Evolutionary conservation across 2,888 invertebrate species (phyloP).

Genomic region (Camptogramma bilineatum): DNA sequence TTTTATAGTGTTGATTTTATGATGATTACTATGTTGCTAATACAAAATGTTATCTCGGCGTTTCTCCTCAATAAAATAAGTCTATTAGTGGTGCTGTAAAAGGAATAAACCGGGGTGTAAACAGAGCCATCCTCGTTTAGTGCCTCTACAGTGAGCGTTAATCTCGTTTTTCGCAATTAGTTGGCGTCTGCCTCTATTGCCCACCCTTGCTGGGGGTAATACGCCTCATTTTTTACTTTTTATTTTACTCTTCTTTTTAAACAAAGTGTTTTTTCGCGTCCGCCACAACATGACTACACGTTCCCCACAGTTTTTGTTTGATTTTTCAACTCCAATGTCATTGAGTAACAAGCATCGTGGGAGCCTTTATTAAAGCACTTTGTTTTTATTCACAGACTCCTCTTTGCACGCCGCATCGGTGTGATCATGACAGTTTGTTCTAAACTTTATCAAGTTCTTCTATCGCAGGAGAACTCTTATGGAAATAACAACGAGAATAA

Average conservation of each 20-base stretch:
- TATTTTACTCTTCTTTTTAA: conserved; percentile 63
- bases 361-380: conserved; percentile 36
- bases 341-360: conserved; percentile 48
- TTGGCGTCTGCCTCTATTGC: conserved; percentile 71
- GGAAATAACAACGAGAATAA: conserved; percentile 54
- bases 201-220: conserved; percentile 66
- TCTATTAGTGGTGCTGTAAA: conserved; percentile 76
- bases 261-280: conserved; percentile 60
- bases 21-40: conserved; percentile 71
- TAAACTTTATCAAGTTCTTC: conserved; percentile 24
- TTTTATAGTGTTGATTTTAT: conserved; percentile 64
- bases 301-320: conserved; percentile 53
- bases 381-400: conserved; percentile 41
- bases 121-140: conserved; percentile 73
- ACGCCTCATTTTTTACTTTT: conserved; percentile 64
- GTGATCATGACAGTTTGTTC: conserved; percentile 22
- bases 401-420: conserved; percentile 15
- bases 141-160: conserved; percentile 76
- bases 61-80: conserved; percentile 74
- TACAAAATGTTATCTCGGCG: conserved; percentile 69
- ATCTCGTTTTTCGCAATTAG: conserved; percentile 83
- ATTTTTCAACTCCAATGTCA: conserved; percentile 48
- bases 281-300: conserved; percentile 50
- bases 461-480: conserved; percentile 43
- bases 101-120: conserved; percentile 70